phyloP scores from a whole-genome alignment of 2,113 vertebrate genomes.

The Podocnemis expansa region DNA sequence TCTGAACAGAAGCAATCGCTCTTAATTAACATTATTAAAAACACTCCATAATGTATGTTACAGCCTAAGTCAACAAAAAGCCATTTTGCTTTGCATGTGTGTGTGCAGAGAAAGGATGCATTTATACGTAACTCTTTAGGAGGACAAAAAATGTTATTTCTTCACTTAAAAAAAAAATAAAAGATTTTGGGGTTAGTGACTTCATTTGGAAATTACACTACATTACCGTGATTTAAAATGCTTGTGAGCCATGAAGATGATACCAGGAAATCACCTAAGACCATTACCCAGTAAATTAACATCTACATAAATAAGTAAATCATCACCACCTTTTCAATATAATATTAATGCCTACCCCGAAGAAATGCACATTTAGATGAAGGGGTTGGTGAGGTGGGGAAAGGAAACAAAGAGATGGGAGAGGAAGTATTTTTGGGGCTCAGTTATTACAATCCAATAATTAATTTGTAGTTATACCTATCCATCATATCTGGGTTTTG shows the following conservation, averaged over 20 bases:
- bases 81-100: neutral
- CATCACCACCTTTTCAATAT: neutral
- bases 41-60: neutral
- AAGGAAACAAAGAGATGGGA: neutral
- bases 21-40: slow-evolving; percentile 4
- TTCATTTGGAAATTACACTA: neutral
- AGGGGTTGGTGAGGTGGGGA: neutral
- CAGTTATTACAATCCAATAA: neutral
- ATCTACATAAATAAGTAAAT: neutral
- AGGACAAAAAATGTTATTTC: rapidly evolving
- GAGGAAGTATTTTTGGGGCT: neutral
- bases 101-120: neutral
- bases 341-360: neutral
- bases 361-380: neutral
- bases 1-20: slow-evolving; percentile 27
- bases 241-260: rapidly evolving
- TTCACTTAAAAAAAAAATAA: neutral
- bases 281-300: neutral
- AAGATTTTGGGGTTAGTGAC: neutral
- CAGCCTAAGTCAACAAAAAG: slow-evolving; percentile 18
- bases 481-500: neutral
- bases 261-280: neutral
- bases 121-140: neutral
- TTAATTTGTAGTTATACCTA: neutral
- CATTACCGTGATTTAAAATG: neutral